phyloP scores from a whole-genome alignment of 2,888 invertebrate species.

The Eustalomyia histrio region DNA sequence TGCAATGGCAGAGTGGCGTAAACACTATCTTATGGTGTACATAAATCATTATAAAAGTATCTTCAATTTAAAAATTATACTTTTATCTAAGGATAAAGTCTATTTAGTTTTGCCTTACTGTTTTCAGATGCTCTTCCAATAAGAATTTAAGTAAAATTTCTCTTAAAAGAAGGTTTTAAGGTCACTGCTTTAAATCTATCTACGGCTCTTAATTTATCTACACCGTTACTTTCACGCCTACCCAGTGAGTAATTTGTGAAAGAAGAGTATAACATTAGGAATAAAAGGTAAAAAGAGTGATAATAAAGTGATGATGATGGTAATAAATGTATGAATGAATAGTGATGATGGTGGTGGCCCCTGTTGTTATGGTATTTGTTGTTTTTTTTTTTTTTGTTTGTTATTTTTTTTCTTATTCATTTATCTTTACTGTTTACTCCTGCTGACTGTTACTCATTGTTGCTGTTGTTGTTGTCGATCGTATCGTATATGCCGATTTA shows the following conservation, averaged over 20 bases:
- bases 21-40: no score
- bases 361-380: not conserved
- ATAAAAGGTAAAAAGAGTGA: conserved; percentile 41
- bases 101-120: no score
- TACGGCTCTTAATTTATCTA: conserved; percentile 19
- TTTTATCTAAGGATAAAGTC: no score
- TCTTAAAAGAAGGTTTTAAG: conserved; percentile 41
- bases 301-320: conserved; percentile 46
- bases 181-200: not conserved
- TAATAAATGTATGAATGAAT: conserved; percentile 41
- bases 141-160: not conserved
- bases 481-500: conserved; percentile 57
- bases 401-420: conserved; percentile 45
- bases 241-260: conserved; percentile 43
- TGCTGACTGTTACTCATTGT: conserved; percentile 34
- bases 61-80: no score
- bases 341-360: conserved; percentile 24
- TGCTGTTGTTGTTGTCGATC: conserved; percentile 45
- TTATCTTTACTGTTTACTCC: conserved; percentile 56
- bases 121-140: no score
- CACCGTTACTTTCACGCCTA: conserved; percentile 64
- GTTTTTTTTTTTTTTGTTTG: conserved; percentile 1
- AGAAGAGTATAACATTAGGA: conserved; percentile 61
- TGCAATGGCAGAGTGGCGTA: no score
- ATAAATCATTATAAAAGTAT: no score